These are phyloP conservation scores for Sebastolobus altivelis DNA, from an alignment of 2,797 vertebrate species.

Conservation along the genomic window DNA sequence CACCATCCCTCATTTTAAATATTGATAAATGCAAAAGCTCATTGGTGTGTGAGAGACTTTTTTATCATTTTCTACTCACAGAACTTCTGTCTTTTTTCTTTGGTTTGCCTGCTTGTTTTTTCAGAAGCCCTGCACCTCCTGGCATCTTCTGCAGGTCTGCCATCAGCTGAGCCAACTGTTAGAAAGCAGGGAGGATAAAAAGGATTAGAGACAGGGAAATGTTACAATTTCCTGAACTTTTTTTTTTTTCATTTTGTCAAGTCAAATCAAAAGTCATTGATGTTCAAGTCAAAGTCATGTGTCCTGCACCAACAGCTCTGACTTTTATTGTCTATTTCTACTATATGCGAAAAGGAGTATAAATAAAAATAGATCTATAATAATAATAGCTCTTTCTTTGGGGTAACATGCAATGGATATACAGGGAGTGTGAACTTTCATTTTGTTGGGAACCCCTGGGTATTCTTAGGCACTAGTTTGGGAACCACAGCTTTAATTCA, in stretches of 20 bases:
- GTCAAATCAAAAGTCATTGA: background rate
- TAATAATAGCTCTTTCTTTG: background rate
- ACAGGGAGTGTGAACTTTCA: background rate
- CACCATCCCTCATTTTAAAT: background rate
- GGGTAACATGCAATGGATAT: background rate
- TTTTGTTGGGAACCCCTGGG: background rate
- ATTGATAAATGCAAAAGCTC: background rate
- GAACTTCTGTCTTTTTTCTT: slow-evolving; percentile 59
- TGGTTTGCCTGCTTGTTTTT: slow-evolving; percentile 58
- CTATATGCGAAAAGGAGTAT: background rate
- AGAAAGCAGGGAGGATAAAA: background rate
- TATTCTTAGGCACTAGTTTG: background rate
- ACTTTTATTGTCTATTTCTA: background rate
- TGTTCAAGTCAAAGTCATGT: background rate
- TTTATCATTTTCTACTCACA: slow-evolving; percentile 63
- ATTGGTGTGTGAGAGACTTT: background rate
- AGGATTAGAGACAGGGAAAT: background rate
- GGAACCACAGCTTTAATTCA: background rate
- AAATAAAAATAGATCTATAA: background rate
- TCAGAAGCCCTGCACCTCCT: slow-evolving; percentile 66
- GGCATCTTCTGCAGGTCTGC: slow-evolving; percentile 86
- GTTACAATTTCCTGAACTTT: background rate
- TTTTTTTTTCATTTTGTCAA: background rate
- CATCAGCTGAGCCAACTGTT: slow-evolving; percentile 86
- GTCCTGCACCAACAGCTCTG: background rate